Base-by-base conservation (phyloP, 2,888 invertebrate species). In the Prenolepis imparis region DNA sequence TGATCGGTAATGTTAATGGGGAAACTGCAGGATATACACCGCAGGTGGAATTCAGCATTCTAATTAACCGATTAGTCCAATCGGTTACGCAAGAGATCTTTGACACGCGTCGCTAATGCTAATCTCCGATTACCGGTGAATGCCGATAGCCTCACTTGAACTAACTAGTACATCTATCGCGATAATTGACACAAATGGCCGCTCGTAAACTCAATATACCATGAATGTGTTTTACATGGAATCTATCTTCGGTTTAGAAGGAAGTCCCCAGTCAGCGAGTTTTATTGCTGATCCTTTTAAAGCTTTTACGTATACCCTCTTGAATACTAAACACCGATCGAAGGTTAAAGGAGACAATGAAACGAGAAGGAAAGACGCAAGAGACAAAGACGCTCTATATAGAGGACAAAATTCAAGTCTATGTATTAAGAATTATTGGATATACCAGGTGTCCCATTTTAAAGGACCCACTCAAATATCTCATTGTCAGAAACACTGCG, bases 171-270 rank as follows among this genome's bases (percentile, higher is more conserved):
- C 36, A 55, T 39, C 24, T 39, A 24, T 55, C 28, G 39, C 39
- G 67, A 77, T 68, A 77, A 77, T 68, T 41, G 77, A 77, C 39
- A 36, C 55, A 55, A 57, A 77, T 55, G 77, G 41, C 21, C 21
- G 55, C 6, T 32, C 18, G 36, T 75, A 52, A 68, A 41, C 28
- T 73, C 61, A 28, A 73, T 61, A 55, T 32, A 21, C 12, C n/a
- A n/a, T 41, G 28, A 66, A 66, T 3, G 68, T 18, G 64, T 21
- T 55, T 52, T 24, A 9, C 67, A 52, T 12, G 41, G 57, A 24
- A 66, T 75, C 52, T 41, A 28, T 57, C 57, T 15, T n/a, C 70
- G 32, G 21, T 64, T 48, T 75, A 48, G 36, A 32, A 64, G 32
- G 15, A 64, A 77, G 2, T 12, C 24, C n/a, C 3, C 55, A 24